A percentile compares a stretch with the other conserved stretches of the same genome.
phyloP scores from a whole-genome alignment of 2,113 vertebrate species.

The Lota lota region DNA sequence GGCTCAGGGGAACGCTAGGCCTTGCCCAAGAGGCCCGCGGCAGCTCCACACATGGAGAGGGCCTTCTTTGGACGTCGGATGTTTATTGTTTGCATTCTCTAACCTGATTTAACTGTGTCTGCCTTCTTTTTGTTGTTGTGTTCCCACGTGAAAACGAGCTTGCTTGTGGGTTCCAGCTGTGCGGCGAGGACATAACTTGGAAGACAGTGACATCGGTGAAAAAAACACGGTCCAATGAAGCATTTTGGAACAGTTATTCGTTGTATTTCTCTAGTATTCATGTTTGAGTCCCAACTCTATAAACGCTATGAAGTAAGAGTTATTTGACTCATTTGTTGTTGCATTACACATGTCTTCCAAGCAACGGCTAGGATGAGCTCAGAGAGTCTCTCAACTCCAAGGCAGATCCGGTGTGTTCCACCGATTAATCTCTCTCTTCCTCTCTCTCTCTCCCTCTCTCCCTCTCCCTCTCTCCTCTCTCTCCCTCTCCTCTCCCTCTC shows the following conservation, averaged over 20 bases:
- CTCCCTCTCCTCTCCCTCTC: too few relatives aligned
- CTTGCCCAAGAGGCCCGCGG: constrained; percentile 9
- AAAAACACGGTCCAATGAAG: too few relatives aligned
- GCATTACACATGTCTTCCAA: too few relatives aligned
- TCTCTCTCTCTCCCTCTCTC: too few relatives aligned
- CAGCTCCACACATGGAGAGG: constrained; percentile 32
- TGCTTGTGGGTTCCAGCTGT: constrained; percentile 15
- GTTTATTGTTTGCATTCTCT: constrained; percentile 59
- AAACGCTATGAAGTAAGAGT: not conserved
- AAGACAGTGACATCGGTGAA: too few relatives aligned
- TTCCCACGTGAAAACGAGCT: constrained; percentile 43
- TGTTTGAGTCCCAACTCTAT: constrained; percentile 39
- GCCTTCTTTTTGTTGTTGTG: constrained; percentile 41
- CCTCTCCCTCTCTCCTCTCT: too few relatives aligned
- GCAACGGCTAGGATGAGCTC: too few relatives aligned
- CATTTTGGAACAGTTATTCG: constrained; percentile 16
- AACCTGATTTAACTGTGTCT: constrained; percentile 51
- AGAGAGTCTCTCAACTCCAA: too few relatives aligned
- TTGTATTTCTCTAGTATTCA: constrained; percentile 24
- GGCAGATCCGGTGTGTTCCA: too few relatives aligned
- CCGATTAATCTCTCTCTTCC: too few relatives aligned
- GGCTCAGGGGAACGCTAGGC: constrained; percentile 13
- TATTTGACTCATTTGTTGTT: too few relatives aligned
- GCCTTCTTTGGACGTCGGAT: constrained; percentile 48
- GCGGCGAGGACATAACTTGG: too few relatives aligned